Evolutionary conservation across 1,140 invertebrate genomes (phyloP).

Genomic region (Rhynchophorus ferrugineus): DNA sequence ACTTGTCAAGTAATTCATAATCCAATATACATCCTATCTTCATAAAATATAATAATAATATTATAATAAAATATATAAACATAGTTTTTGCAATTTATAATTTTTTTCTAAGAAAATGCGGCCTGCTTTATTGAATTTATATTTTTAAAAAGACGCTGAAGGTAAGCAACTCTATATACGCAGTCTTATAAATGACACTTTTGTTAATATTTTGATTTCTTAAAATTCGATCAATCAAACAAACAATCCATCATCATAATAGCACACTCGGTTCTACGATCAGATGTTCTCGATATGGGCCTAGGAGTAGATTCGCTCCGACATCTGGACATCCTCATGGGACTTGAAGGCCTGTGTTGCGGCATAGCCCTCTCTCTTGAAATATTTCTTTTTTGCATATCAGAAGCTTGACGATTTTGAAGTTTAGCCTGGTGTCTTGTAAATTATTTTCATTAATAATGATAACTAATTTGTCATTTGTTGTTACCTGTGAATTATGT

Average conservation of each 20-base stretch:
- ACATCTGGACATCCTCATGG: constrained; percentile 1
- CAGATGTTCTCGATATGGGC: not conserved
- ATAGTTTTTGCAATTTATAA: too few relatives aligned
- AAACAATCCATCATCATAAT: constrained; percentile 18
- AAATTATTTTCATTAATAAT: not conserved
- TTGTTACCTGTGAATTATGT: constrained; percentile 18
- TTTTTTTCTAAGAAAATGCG: too few relatives aligned
- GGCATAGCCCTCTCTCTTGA: not conserved
- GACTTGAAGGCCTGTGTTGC: constrained; percentile 1
- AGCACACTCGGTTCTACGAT: not conserved
- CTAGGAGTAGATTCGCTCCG: not conserved
- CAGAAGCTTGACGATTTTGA: too few relatives aligned
- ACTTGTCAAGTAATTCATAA: too few relatives aligned
- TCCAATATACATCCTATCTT: too few relatives aligned
- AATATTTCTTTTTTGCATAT: not conserved
- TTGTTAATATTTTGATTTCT: too few relatives aligned
- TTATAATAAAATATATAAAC: too few relatives aligned
- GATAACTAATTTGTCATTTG: constrained; percentile 1
- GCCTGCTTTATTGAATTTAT: too few relatives aligned
- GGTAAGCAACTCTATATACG: too few relatives aligned
- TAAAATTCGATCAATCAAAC: constrained; percentile 9
- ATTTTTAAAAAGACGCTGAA: too few relatives aligned
- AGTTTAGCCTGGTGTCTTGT: constrained; percentile 10
- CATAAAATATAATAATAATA: too few relatives aligned
- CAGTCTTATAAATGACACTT: too few relatives aligned